Conservation (phyloP, 1,140 invertebrate species). For the Anthonomus grandis region DNA sequence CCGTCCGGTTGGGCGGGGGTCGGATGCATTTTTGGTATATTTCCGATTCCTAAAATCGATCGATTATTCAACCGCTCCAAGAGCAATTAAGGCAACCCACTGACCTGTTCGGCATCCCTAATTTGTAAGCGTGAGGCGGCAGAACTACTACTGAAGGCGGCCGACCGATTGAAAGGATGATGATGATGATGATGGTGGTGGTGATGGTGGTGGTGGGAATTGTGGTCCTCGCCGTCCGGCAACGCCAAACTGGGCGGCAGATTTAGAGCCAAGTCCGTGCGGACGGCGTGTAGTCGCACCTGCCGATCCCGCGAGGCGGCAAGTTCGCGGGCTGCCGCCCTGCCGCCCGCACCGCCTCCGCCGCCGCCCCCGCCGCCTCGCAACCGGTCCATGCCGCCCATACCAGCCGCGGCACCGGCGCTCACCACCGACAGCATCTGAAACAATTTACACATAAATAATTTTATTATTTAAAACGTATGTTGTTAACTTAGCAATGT, state of each 20-base stretch:
- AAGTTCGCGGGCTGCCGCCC: conserved; percentile 46
- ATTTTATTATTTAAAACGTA: too few relatives aligned
- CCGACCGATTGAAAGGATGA: not conserved
- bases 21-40: conserved; percentile 67
- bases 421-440: conserved; percentile 66
- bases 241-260: conserved; percentile 64
- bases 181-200: conserved; percentile 41
- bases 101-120: conserved; percentile 61
- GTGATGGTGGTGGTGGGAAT: conserved; percentile 55
- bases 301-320: conserved; percentile 55
- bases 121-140: conserved; percentile 56
- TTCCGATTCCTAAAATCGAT: conserved; percentile 63
- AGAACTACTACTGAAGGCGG: conserved; percentile 1
- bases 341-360: too few relatives aligned
- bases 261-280: conserved; percentile 61
- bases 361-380: conserved; percentile 48
- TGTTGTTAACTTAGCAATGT: too few relatives aligned
- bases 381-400: conserved; percentile 52
- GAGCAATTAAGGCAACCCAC: too few relatives aligned
- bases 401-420: conserved; percentile 56
- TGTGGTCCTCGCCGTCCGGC: conserved; percentile 68
- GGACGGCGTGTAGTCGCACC: conserved; percentile 57
- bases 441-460: too few relatives aligned
- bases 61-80: too few relatives aligned
- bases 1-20: conserved; percentile 68